Base-by-base conservation (phyloP, 2,113 vertebrate species). In the Amia ocellicauda region DNA sequence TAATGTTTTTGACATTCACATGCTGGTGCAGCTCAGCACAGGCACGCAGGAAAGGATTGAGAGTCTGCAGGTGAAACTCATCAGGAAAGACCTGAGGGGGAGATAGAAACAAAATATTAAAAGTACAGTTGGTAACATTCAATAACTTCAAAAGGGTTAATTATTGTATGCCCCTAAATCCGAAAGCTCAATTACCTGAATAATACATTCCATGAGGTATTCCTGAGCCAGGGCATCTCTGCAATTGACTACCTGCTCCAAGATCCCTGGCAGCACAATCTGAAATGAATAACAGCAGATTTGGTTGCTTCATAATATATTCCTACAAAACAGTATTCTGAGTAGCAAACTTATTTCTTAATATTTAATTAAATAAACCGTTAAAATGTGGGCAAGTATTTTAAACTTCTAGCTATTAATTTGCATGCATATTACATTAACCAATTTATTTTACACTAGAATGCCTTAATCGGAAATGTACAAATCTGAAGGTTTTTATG, bases 171-270 rank as follows among this genome's bases (percentile, higher is more conserved):
- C n/a, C n/a, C n/a, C n/a, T n/a, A n/a, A n/a, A n/a, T n/a, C n/a
- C n/a, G n/a, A n/a, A n/a, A n/a, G n/a, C n/a, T n/a, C n/a, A n/a
- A 28, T 72, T 81, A 99, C 97, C 94, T 99, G 97, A 85, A 99
- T 99, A 68, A 99, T 99, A 76, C 97, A 99, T 73, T 99, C 97
- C 97, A 99, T 99, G 56, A 99, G 93, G 81, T 99, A 99, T 73
- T 99, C 97, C 82, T 99, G 97, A 68, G 97, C 97, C 83, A 99
- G 75, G 2, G 96, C 91, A 86, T 99, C 97, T 81, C 97, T 91
- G 68, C 97, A 99, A 79, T 99, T 99, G 40, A 99, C 97, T 31
- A 99, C 95, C 73, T 99, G 97, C 69, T 99, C 97, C 85, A 99
- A 75, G 66, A 99, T 94, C 60, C 95, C 96, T 45, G 95, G 60